phyloP scores from a whole-genome alignment of 2,113 vertebrate genomes.

The Pseudois nayaur region DNA sequence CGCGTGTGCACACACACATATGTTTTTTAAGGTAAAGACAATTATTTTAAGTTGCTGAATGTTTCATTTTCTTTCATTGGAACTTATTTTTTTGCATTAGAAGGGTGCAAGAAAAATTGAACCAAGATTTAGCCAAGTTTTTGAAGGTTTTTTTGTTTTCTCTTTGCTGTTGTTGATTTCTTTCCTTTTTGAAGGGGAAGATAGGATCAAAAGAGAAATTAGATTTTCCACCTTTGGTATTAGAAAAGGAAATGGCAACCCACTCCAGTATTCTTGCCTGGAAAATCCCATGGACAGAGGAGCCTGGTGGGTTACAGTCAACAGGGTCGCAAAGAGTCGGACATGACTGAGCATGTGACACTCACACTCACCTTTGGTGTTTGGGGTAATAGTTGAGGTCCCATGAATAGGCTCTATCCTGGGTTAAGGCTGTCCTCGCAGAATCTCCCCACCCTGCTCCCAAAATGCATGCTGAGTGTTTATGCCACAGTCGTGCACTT shows the following conservation, averaged over 20 bases:
- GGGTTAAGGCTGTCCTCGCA: background rate
- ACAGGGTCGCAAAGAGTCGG: accelerated
- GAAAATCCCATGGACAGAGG: background rate
- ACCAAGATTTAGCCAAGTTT: background rate
- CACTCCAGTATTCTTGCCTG: background rate
- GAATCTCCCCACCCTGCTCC: background rate
- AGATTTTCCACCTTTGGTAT: background rate
- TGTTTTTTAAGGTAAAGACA: background rate
- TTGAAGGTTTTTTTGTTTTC: background rate
- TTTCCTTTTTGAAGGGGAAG: background rate
- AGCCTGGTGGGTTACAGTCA: background rate
- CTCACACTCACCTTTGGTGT: background rate
- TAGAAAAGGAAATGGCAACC: background rate
- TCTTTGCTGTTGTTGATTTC: background rate
- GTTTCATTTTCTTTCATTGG: constrained; percentile 15
- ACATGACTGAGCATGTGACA: background rate
- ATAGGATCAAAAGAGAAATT: background rate
- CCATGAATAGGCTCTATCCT: background rate
- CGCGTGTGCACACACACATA: accelerated
- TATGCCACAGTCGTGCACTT: accelerated
- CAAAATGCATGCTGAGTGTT: no score
- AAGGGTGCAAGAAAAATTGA: background rate
- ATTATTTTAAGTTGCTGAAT: constrained; percentile 1
- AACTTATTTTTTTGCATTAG: background rate
- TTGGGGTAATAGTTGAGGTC: background rate